Evolutionary conservation across 2,888 invertebrate species (phyloP), one percentile per base, ranked within the genome.

Genomic region (Phania funesta): DNA sequence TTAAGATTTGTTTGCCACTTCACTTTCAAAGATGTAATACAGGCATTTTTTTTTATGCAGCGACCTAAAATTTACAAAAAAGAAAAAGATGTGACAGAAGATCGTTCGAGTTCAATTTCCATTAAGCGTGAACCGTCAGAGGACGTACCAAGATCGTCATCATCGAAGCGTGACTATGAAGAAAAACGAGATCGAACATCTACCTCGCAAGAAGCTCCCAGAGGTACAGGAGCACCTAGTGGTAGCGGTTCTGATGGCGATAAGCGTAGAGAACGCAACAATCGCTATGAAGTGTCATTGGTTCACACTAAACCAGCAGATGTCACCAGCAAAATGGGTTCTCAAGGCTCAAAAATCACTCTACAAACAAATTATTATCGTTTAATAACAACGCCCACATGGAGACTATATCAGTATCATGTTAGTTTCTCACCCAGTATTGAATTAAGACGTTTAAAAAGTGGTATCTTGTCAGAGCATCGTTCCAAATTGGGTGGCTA

Each of bases 351-450:
- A 0, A 88, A 87, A 0, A 86, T 95, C 0, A 87, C 89, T 1
- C 86, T 96, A 1, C 83, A 54, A 85, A 92, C 95, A 0, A 97
- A 97, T 87, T 96, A 95, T 85, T 96, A 95, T 85, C 91, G 92
- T 0, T 87, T 96, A 0, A 83, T 94, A 1, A 93, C 94, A 0
- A 92, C 92, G 0, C 93, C 95, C 0, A 92, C 94, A 67, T 97
- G 96, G 96, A 86, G 87, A 4, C 89, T 97, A 0, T 94, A 93
- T 83, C 95, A 96, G 79, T 96, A 96, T 87, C 92, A 93, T 24
- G 96, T 97, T 0, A 94, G 95, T 84, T 94, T 96, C 83, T 88
- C 91, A 0, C 96, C 96, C 0, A 93, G 94, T 0, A 94, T 96
- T 83, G 96, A 96, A 84, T 90, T 93, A 24, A 94, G 94, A 0